phyloP scores from a whole-genome alignment of 2,113 vertebrate species.

The Chaetorhynchus papuensis region DNA sequence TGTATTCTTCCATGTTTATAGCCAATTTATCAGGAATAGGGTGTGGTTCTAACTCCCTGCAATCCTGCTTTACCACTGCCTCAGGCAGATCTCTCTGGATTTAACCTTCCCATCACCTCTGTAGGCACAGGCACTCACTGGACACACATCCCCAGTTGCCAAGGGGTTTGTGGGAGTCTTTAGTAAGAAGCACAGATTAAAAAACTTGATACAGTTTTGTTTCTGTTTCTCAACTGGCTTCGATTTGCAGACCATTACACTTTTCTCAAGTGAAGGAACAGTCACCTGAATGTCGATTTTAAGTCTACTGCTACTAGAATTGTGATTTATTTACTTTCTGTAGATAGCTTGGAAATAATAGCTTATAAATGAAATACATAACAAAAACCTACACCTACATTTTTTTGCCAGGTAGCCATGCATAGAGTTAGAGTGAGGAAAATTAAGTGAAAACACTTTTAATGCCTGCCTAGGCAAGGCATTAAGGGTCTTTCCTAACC shows the following conservation, averaged over 20 bases:
- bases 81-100: not conserved
- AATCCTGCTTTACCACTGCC: not conserved
- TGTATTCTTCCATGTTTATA: not conserved
- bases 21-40: not conserved
- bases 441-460: not conserved
- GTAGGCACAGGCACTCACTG: not conserved
- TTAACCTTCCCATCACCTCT: not conserved
- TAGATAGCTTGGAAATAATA: not conserved
- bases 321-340: not conserved
- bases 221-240: not conserved
- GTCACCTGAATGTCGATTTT: not conserved
- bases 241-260: not conserved
- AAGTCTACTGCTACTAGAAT: not conserved
- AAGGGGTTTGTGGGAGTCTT: not conserved
- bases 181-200: not conserved
- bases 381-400: not conserved
- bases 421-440: not conserved
- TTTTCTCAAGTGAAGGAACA: not conserved
- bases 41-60: not conserved
- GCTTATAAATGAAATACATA: not conserved
- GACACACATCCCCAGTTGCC: not conserved
- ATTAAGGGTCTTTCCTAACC: not conserved
- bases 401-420: not conserved
- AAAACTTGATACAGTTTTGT: not conserved
- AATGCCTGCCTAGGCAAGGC: not conserved